Base-by-base conservation (phyloP, 2,797 vertebrate genomes). In the Hippoglossus hippoglossus region DNA sequence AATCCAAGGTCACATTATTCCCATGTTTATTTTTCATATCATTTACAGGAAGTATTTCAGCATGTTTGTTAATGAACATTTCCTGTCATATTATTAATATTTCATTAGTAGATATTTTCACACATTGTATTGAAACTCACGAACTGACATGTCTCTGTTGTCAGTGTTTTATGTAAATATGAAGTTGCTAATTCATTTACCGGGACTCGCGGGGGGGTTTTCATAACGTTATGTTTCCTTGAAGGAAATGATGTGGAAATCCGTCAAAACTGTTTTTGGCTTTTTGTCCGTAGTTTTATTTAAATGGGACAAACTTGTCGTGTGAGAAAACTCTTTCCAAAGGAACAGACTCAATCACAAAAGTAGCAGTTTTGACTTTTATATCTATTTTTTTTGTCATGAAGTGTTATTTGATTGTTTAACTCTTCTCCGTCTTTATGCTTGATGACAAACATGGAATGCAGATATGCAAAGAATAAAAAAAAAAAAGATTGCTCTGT, bases 1-100 rank as follows among this genome's bases (percentile, higher is more conserved):
- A 75, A 92, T 88, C 88, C 87, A 89, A 87, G 89, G 75, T 87
- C 77, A 90, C 87, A 87, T 77, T 84, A 63, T 60, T 82, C 67
- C 71, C 36, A 28, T 81, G 67, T 80, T 72, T 53, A 63, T 82
- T 79, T 80, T 77, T 66, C 55, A 64, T 63, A 49, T 73, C 63
- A 39, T 86, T 83, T 71, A 72, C 56, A 53, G 61, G 25, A 56
- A 57, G 34, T 46, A 59, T 75, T 82, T 82, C 73, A 83, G 86
- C 86, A 88, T 85, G 87, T 73, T 58, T 0, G 39, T 87, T 91
- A 89, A 90, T 80, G 79, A 58, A 41, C 82, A 85, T 85, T 83
- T 21, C 67, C 74, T 75, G 28, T 31, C 28, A 8, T 31, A 31
- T 31, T 31, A 74, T 68, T 64, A 46, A 77, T 60, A 46, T 67